Evolutionary conservation across 2,797 vertebrate species (phyloP), one percentile per base, ranked within the genome.

Genomic region (Ambastaia sidthimunki): DNA sequence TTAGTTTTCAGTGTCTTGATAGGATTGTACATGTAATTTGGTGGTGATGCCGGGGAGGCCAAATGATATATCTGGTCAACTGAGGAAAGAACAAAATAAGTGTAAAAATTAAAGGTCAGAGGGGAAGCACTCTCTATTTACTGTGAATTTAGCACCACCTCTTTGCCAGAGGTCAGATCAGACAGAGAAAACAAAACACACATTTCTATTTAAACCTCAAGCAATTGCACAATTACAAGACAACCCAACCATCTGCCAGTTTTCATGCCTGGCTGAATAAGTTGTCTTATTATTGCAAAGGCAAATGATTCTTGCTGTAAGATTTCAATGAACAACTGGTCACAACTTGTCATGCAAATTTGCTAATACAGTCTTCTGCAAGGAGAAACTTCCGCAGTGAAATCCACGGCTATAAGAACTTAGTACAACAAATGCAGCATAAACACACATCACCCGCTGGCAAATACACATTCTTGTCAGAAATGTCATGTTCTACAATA

Each of bases 1-100:
- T 99, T 99, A 37, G 97, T 99, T 92, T 99, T 99, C 44, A 99
- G 89, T 0, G 98, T 99, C 93, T 99, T 99, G 92, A 99, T 99
- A 76, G 98, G 98, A 88, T 99, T 99, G 89, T 99, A 99, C 98
- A 99, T 99, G 90, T 99, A 99, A 91, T 99, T 99, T 11, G 98
- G 98, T 83, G 98, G 98, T 52, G 98, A 99, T 57, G 98, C 97
- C 79, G 98, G 98, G 81, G 97, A 99, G 0, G 98, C 97, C 84
- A 99, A 90, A 82, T 99, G 98, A 90, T 98, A 99, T 85, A 99
- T 99, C 91, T 99, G 98, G 85, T 99, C 98, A 92, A 99, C 98
- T 99, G 87, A 54, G 54, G 70, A 84, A 82, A 68, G 23, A 28
- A 25, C 7, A 11, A 15, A 31, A 21, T 2, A 16, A 34, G 13